Base-by-base conservation (phyloP, 2,797 vertebrate genomes). In the Sylvia borin region DNA sequence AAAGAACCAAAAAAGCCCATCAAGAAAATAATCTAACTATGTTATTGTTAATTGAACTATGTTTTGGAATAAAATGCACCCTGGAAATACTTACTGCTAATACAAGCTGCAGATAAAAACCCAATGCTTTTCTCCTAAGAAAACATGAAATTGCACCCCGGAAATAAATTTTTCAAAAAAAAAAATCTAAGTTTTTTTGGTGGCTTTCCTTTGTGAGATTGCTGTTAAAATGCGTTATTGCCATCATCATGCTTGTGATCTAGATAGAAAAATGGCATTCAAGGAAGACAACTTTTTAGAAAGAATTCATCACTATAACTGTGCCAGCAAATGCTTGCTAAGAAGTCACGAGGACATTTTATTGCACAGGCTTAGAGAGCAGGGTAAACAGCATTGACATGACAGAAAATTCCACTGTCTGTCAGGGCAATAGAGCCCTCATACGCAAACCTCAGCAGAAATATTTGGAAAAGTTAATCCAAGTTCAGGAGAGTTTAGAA, bases 121-220 rank as follows among this genome's bases (percentile, higher is more conserved):
- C 10, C 9, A 40, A 3, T 29, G 5, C 7, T 76, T 76, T 83
- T 89, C 31, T 75, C 22, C 13, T 40, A 40, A 83, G 16, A 24
- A 6, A 34, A 71, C 5, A 14, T 25, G 57, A 54, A 2, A 8
- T 32, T 65, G 18, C 18, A 53, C 9, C 27, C 2, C 9, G 16
- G 8, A 11, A 67, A 50, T 6, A 24, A 72, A 60, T 42, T 21
- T 40, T 47, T 36, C 36, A 40, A 40, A 38, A 0, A 42, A 48
- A 61, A 58, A 3, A 2, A 0, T 0, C 1, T 3, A 36, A n/a
- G 26, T 5, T 6, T 64, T 32, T 31, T 29, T 50, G 27, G 4
- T 64, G 22, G 17, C 10, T 76, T 86, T 89, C 10, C 11, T 68
- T 65, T 61, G 17, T n/a, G 34, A 86, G 22, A 40, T 34, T 80